Evolutionary conservation across 2,113 vertebrate genomes (phyloP), one percentile per base, ranked within the genome.

Genomic region (Trematocara marginatum): DNA sequence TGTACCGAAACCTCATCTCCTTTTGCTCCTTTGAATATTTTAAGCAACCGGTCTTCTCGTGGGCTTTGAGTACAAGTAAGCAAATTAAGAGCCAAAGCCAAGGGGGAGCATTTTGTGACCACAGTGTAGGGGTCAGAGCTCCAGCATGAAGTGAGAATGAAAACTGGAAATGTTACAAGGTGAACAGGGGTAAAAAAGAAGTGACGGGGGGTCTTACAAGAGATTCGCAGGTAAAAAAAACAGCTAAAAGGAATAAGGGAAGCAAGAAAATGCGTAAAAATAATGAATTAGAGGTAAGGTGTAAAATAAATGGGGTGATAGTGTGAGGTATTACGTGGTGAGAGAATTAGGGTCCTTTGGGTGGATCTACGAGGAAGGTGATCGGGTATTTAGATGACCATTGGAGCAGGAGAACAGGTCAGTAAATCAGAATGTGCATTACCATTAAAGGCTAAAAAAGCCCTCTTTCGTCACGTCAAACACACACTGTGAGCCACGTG

Each of bases 401-500:
- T 92, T 91, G 92, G 71, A 4, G 42, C 45, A 80, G 34, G 23
- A 89, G 74, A 83, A 83, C 16, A 49, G 84, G 59, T 93, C 93
- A 90, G 83, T 92, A 83, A 49, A 88, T 85, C 56, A 57, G 78
- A 86, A 79, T 31, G 83, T n/a, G 45, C 86, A 89, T 87, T 90
- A 85, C 38, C 86, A 79, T 35, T 42, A 84, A 91, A 59, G 45
- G 53, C 82, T 91, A 90, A 94, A 90, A 90, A 92, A 93, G 86
- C 78, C 89, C 76, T 38, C 81, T 83, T 87, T 78, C 47, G 90
- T 90, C 81, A 94, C 26, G 64, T 93, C 89, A 91, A 92, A 85
- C 81, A 82, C 80, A 89, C 57, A 66, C 64, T 40, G 86, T 31
- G 35, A 89, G 78, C 66, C 34, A 81, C 4, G 3, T 20, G 38